Conservation (phyloP, 2,888 invertebrate genomes). For the Calameuta pallipes region DNA sequence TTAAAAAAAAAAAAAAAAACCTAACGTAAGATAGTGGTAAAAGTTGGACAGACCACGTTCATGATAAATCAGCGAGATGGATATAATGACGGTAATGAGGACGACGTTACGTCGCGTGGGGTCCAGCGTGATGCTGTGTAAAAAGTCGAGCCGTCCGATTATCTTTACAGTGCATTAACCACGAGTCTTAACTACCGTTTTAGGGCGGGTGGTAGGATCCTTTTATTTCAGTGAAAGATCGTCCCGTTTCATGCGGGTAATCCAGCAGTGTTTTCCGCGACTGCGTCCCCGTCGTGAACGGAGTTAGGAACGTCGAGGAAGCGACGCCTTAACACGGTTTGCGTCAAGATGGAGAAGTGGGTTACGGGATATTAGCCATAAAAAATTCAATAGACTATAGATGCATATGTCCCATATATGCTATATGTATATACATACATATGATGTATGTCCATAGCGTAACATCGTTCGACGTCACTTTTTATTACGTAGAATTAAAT, state of each 20-base stretch:
- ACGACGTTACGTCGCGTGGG: neutral
- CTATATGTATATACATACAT: neutral
- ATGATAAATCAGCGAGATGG: neutral
- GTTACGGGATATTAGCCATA: neutral
- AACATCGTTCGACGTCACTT: neutral
- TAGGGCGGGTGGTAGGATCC: neutral
- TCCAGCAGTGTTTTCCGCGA: neutral
- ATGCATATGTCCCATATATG: neutral
- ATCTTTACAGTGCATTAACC: slow-evolving; percentile 10
- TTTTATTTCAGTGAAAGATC: neutral
- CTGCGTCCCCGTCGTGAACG: neutral
- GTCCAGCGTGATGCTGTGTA: neutral
- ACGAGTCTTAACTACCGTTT: neutral
- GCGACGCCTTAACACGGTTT: too few species aligned
- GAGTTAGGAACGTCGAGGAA: neutral
- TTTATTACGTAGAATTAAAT: neutral
- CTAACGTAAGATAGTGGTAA: neutral
- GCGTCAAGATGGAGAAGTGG: too few species aligned
- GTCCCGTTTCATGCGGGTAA: neutral
- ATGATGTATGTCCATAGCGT: neutral
- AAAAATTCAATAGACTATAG: neutral
- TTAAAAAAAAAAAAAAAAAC: neutral
- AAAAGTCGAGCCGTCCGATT: neutral
- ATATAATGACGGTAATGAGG: neutral
- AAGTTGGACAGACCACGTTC: neutral